Conservation (phyloP, 2,797 vertebrate species). For the Lepus oiostolus region DNA sequence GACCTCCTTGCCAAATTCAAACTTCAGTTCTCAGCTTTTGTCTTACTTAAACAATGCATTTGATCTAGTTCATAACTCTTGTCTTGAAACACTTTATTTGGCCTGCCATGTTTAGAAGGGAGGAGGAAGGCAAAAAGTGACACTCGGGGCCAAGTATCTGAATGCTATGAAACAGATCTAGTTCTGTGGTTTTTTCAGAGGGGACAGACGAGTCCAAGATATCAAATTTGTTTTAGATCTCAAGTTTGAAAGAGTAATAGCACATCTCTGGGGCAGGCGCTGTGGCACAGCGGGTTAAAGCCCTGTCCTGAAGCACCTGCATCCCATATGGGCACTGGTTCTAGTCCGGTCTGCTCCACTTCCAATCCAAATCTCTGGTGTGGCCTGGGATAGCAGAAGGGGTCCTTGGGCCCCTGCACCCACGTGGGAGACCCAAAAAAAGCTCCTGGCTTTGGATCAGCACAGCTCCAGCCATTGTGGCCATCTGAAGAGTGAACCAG, state of each 20-base stretch:
- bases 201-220: neutral
- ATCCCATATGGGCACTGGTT: too few species aligned
- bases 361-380: too few species aligned
- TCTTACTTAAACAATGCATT: neutral
- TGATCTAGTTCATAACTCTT: constrained; percentile 17
- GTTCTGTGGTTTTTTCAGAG: neutral
- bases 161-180: neutral
- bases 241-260: constrained; percentile 13
- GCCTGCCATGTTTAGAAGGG: neutral
- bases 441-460: too few species aligned
- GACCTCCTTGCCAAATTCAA: neutral
- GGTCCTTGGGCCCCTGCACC: too few species aligned
- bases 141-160: neutral
- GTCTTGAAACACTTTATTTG: constrained; percentile 31
- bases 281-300: too few species aligned
- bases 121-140: neutral
- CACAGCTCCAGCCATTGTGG: too few species aligned
- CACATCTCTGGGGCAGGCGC: neutral
- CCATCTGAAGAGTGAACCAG: too few species aligned
- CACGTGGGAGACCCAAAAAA: too few species aligned
- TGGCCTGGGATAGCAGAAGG: too few species aligned
- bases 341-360: too few species aligned
- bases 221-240: neutral
- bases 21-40: neutral
- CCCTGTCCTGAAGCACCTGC: too few species aligned